A percentile compares a stretch with the other conserved stretches of the same genome.
These are phyloP conservation scores for Atta texana DNA, from an alignment of 1,140 invertebrate genomes.

Conservation along the genomic window DNA sequence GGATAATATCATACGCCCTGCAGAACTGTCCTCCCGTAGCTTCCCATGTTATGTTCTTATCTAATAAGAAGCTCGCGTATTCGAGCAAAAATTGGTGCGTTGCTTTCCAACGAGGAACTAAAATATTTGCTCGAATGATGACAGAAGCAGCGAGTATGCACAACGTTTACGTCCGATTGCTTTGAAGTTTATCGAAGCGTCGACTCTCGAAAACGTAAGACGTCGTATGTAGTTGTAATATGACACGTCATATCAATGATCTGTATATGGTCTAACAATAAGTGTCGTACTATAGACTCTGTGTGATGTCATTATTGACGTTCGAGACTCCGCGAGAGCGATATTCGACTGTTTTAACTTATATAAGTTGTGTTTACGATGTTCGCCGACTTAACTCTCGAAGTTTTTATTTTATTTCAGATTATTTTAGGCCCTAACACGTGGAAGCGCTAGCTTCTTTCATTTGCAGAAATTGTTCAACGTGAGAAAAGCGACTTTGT, in stretches of 20 bases:
- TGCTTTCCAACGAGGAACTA: neutral
- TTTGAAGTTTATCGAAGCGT: conserved; percentile 32
- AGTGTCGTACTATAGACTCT: conserved; percentile 53
- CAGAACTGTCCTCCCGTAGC: conserved; percentile 19
- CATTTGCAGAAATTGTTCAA: conserved; percentile 25
- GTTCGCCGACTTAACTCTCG: conserved; percentile 1
- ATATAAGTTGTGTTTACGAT: conserved; percentile 29
- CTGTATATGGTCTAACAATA: conserved; percentile 37
- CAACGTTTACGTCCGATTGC: conserved; percentile 32
- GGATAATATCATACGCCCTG: conserved; percentile 34
- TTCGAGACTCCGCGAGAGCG: conserved; percentile 42
- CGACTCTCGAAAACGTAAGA: conserved; percentile 39
- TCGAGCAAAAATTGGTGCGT: neutral
- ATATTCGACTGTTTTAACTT: conserved; percentile 48
- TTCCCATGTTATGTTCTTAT: conserved; percentile 25
- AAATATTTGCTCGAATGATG: neutral
- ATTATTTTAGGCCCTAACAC: conserved; percentile 1
- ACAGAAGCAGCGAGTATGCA: neutral
- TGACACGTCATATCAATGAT: conserved; percentile 60
- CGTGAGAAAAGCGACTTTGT: neutral
- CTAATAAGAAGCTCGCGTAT: neutral
- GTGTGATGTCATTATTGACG: conserved; percentile 42
- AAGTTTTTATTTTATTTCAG: conserved; percentile 21
- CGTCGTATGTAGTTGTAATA: conserved; percentile 41
- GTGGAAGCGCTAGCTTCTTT: conserved; percentile 19